A percentile compares a stretch with the other conserved stretches of the same genome.
These are phyloP conservation scores for Scophthalmus maximus DNA, from an alignment of 2,113 vertebrate species.

Conservation along the genomic window DNA sequence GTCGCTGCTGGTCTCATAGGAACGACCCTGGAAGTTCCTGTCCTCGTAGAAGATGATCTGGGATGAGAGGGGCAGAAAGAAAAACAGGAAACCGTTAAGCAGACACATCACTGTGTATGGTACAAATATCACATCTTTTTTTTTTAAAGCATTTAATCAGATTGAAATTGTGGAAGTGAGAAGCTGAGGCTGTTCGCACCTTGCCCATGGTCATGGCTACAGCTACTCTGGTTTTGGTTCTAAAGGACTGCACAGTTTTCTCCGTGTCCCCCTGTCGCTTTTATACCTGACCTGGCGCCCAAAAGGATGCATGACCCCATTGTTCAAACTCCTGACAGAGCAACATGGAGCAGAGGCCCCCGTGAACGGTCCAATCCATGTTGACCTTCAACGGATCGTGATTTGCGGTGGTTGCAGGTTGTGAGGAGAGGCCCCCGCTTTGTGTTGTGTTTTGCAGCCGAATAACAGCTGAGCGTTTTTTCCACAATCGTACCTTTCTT, in stretches of 20 bases:
- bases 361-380: conserved; percentile 56
- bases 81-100: not conserved
- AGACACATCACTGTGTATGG: not conserved
- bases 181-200: conserved; percentile 47
- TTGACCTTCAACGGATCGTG: conserved; percentile 58
- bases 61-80: not conserved
- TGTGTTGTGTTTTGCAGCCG: conserved; percentile 55
- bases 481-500: conserved; percentile 38
- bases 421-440: conserved; percentile 62
- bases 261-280: conserved; percentile 50
- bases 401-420: conserved; percentile 76
- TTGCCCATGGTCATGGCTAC: conserved; percentile 80
- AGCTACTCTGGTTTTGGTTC: conserved; percentile 41
- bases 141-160: not conserved
- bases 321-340: conserved; percentile 81
- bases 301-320: conserved; percentile 65
- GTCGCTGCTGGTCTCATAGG: conserved; percentile 80
- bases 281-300: conserved; percentile 71
- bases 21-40: conserved; percentile 82
- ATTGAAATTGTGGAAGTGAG: not conserved
- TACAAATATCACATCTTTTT: not conserved
- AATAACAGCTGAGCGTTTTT: conserved; percentile 49
- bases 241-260: conserved; percentile 60
- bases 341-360: conserved; percentile 71
- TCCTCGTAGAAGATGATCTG: conserved; percentile 84